Conservation (phyloP, 2,113 vertebrate genomes). For the Urocynchramus pylzowi region DNA sequence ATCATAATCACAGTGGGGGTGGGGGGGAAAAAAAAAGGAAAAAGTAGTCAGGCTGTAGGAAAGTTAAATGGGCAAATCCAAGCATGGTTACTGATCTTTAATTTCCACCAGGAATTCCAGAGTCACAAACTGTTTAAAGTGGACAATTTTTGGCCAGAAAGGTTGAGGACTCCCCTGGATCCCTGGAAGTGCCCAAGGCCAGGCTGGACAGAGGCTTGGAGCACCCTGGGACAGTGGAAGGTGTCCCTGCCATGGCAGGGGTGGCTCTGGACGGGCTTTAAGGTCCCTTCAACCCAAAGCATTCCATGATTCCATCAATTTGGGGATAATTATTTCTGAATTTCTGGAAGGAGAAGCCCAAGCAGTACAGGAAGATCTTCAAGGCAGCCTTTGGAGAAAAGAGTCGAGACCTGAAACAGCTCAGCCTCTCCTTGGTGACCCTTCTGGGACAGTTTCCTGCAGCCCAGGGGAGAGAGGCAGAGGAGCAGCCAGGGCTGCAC, state of each 20-base stretch:
- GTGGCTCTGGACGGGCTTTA: neutral
- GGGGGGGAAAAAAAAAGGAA: too few species aligned
- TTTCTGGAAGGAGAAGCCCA: neutral
- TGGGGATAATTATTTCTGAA: neutral
- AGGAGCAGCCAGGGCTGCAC: too few species aligned
- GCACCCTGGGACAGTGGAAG: accelerated
- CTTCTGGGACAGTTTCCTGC: neutral
- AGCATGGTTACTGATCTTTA: neutral
- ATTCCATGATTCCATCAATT: neutral
- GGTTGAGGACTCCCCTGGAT: too few species aligned
- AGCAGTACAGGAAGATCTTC: neutral
- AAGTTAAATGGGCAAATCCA: neutral
- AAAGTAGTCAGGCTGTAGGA: neutral
- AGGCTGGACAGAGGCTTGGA: neutral
- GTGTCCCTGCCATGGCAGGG: neutral
- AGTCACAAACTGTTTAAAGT: neutral
- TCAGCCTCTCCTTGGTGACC: neutral
- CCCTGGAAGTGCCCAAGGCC: neutral
- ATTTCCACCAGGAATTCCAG: neutral
- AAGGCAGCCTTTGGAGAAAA: neutral
- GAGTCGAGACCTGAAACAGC: neutral
- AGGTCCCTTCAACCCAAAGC: neutral
- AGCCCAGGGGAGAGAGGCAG: neutral
- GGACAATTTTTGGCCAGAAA: neutral
- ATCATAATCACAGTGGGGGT: neutral